These are phyloP conservation scores for Calameuta pallipes DNA, from an alignment of 2,888 invertebrate genomes.

Conservation along the genomic window DNA sequence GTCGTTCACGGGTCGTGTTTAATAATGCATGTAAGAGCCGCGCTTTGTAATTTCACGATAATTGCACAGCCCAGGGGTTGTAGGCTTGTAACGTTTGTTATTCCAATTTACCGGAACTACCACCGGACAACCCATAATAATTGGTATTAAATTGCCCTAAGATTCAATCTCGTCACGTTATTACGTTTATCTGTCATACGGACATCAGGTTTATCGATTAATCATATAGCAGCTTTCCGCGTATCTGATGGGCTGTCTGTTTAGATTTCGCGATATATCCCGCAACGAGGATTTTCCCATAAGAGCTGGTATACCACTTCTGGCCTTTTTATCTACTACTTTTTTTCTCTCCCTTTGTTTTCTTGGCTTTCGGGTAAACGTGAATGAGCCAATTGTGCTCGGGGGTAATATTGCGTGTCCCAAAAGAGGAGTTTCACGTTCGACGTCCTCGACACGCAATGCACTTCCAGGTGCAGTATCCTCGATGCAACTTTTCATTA, in stretches of 20 bases:
- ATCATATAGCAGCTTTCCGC: constrained; percentile 18
- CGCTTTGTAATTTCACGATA: constrained; percentile 16
- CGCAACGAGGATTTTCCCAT: constrained; percentile 1
- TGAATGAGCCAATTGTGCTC: constrained; percentile 23
- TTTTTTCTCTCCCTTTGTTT: not conserved
- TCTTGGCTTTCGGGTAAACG: constrained; percentile 14
- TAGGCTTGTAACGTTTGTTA: constrained; percentile 43
- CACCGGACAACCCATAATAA: constrained; percentile 38
- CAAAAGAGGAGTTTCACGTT: constrained; percentile 18
- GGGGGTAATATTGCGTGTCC: constrained; percentile 31
- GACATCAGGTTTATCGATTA: not conserved
- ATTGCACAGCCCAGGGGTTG: constrained; percentile 31
- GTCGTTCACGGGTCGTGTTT: too few relatives aligned
- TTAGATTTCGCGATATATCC: constrained; percentile 31
- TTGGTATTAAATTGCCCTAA: constrained; percentile 58
- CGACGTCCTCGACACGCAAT: constrained; percentile 29
- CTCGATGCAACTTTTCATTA: not conserved
- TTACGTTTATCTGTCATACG: not conserved
- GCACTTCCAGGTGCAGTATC: constrained; percentile 11
- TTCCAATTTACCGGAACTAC: constrained; percentile 46
- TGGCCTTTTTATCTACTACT: not conserved
- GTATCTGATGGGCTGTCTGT: constrained; percentile 34
- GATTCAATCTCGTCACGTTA: constrained; percentile 43
- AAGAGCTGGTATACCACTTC: not conserved
- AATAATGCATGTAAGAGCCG: not conserved